Conservation (phyloP, 2,888 invertebrate species). For the Lamellibrachia columna region DNA sequence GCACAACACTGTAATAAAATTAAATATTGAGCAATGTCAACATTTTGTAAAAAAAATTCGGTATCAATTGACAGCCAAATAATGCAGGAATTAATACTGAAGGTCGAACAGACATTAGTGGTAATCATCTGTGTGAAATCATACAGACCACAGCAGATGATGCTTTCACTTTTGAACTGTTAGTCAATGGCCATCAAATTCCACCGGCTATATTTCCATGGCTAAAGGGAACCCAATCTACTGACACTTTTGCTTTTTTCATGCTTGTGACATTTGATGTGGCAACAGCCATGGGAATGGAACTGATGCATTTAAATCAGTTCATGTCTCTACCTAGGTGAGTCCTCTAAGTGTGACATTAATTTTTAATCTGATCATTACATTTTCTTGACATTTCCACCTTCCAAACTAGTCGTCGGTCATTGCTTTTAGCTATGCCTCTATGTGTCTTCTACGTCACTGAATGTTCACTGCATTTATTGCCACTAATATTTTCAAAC, state of each 20-base stretch:
- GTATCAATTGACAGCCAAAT: background rate
- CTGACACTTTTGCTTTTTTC: background rate
- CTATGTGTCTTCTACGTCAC: background rate
- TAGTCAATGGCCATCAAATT: background rate
- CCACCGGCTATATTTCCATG: background rate
- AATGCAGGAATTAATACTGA: background rate
- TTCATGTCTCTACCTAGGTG: background rate
- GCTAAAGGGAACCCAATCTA: background rate
- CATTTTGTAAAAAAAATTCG: background rate
- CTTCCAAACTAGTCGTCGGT: background rate
- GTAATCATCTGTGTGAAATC: background rate
- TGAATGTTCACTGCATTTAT: no score
- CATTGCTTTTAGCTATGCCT: background rate
- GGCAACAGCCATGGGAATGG: background rate
- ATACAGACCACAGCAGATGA: background rate
- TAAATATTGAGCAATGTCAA: no score
- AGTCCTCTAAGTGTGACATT: background rate
- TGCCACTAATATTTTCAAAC: no score
- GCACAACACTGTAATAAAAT: no score
- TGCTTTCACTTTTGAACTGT: background rate
- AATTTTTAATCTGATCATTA: background rate
- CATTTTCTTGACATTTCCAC: background rate
- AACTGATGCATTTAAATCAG: background rate
- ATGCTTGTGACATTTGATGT: background rate
- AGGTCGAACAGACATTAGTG: background rate